Conservation (phyloP, 2,888 invertebrate species). For the Torymus aiolomorphi region DNA sequence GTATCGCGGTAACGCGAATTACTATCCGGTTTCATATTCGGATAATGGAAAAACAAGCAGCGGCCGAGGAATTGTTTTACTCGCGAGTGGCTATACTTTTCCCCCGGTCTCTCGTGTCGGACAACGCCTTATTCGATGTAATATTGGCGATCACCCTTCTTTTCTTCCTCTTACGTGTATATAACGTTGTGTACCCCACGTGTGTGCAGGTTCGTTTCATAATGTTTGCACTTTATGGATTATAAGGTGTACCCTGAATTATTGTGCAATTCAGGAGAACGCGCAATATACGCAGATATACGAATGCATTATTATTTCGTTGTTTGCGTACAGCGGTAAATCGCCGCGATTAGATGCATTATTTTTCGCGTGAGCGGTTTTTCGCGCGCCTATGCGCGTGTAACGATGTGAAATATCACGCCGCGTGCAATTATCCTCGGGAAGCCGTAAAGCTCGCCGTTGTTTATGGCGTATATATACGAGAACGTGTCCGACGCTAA, state of each 20-base stretch:
- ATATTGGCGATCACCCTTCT: conserved; percentile 21
- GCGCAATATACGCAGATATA: neutral
- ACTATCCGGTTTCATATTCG: conserved; percentile 49
- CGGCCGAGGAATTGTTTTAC: conserved; percentile 38
- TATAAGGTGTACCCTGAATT: conserved; percentile 9
- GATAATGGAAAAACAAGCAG: conserved; percentile 54
- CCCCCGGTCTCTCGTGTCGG: neutral
- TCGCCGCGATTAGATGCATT: conserved; percentile 13
- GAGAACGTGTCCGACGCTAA: neutral
- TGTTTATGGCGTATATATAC: neutral
- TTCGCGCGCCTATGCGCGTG: too few relatives aligned
- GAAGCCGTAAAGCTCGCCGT: conserved; percentile 16
- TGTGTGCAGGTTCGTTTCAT: conserved; percentile 25
- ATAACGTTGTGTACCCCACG: neutral
- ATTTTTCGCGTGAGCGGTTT: neutral
- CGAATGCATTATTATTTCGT: conserved; percentile 14
- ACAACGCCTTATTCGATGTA: conserved; percentile 30
- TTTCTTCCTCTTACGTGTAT: neutral
- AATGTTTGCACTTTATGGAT: conserved; percentile 32
- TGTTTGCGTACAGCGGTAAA: conserved; percentile 20
- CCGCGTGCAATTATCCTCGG: conserved; percentile 12
- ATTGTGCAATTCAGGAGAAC: neutral
- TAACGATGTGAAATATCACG: conserved; percentile 18
- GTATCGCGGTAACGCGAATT: conserved; percentile 49
- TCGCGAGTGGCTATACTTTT: neutral